Conservation (phyloP, 2,113 vertebrate genomes). For the Pontoporia blainvillei region DNA sequence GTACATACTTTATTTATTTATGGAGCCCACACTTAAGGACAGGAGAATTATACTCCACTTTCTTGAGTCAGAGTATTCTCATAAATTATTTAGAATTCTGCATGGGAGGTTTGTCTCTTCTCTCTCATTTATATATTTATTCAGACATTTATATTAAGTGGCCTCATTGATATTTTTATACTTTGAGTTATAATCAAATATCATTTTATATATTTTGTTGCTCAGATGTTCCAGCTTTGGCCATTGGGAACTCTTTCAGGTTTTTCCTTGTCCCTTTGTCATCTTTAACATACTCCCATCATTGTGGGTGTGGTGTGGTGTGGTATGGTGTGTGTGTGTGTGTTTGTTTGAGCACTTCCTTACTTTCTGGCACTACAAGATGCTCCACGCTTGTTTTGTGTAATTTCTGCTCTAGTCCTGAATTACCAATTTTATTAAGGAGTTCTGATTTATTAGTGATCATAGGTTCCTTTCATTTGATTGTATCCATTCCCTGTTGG, state of each 20-base stretch:
- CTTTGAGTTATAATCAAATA: neutral
- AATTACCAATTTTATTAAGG: neutral
- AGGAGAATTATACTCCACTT: neutral
- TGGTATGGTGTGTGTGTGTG: neutral
- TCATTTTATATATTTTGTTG: neutral
- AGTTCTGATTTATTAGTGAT: neutral
- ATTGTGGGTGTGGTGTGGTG: neutral
- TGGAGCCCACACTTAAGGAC: neutral
- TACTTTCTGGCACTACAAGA: neutral
- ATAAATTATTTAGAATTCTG: neutral
- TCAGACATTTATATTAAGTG: neutral
- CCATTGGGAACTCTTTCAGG: neutral
- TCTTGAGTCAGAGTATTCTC: neutral
- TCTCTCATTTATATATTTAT: neutral
- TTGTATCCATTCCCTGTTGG: neutral
- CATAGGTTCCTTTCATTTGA: neutral
- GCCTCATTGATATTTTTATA: neutral
- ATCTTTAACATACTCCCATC: neutral
- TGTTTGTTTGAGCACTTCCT: neutral
- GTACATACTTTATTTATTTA: neutral
- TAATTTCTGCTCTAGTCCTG: neutral
- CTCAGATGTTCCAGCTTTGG: neutral
- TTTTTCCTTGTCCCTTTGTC: neutral
- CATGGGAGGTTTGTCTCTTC: neutral
- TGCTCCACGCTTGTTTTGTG: neutral